Percentiles rank a stretch among this genome's conserved stretches.
Evolutionary conservation across 2,888 invertebrate genomes (phyloP).

Genomic region (Seira sanloemensis): DNA sequence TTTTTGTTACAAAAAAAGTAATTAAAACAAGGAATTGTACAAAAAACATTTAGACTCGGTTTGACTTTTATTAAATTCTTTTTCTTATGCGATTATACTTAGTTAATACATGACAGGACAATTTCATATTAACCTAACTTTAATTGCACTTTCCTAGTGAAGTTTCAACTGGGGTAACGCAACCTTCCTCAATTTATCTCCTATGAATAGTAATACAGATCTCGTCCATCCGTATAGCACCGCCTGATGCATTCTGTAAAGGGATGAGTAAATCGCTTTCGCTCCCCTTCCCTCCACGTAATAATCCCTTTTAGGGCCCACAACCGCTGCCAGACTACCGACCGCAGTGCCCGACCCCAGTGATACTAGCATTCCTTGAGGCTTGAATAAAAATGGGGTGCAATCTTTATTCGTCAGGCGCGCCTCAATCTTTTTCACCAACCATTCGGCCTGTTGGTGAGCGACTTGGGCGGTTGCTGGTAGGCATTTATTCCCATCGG

Average conservation of each 20-base stretch:
- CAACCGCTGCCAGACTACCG: constrained; percentile 44
- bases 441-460: constrained; percentile 68
- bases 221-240: constrained; percentile 64
- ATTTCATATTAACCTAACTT: no score
- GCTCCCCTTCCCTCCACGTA: constrained; percentile 64
- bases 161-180: no score
- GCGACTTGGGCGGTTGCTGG: constrained; percentile 69
- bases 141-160: no score
- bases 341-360: constrained; percentile 59
- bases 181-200: no score
- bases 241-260: constrained; percentile 70
- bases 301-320: constrained; percentile 50
- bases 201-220: no score
- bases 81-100: no score
- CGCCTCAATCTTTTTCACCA: constrained; percentile 45
- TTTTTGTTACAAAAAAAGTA: no score
- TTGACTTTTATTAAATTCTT: no score
- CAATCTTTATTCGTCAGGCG: constrained; percentile 42
- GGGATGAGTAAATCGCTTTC: constrained; percentile 60
- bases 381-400: constrained; percentile 57
- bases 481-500: constrained; percentile 30
- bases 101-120: no score
- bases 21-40: no score
- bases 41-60: no score
- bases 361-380: constrained; percentile 67